Percentiles rank a stretch among this genome's conserved stretches.
phyloP scores from a whole-genome alignment of 2,888 invertebrate genomes.

The Amphiduros pacificus region DNA sequence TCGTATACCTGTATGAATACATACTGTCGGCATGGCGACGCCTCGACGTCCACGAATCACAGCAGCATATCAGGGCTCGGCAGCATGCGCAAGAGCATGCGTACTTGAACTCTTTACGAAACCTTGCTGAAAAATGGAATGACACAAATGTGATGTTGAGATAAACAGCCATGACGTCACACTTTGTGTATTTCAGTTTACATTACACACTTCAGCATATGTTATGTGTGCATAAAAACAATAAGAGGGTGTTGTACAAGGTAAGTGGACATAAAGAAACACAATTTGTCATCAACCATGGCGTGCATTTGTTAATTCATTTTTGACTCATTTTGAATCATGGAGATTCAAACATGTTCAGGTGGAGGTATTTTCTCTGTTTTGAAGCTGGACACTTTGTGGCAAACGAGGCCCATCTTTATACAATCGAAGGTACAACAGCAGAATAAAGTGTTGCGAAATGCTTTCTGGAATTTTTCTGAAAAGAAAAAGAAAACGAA shows the following conservation, averaged over 20 bases:
- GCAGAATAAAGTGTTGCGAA: conserved; percentile 20
- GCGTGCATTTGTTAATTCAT: too few relatives aligned
- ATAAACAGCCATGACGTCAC: too few relatives aligned
- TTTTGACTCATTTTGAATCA: too few relatives aligned
- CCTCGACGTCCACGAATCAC: neutral
- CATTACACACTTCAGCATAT: too few relatives aligned
- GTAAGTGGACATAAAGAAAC: too few relatives aligned
- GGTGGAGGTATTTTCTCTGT: neutral
- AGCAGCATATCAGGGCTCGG: neutral
- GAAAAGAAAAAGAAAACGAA: conserved; percentile 4
- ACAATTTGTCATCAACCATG: too few relatives aligned
- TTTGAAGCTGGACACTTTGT: neutral
- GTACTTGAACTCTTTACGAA: conserved; percentile 29
- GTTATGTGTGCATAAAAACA: too few relatives aligned
- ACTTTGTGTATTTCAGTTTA: too few relatives aligned
- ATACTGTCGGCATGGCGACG: conserved; percentile 10
- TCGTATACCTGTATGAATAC: conserved; percentile 15
- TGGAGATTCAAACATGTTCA: neutral
- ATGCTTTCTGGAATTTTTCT: conserved; percentile 27
- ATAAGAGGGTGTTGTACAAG: too few relatives aligned
- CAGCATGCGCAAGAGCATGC: conserved; percentile 21
- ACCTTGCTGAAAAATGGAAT: conserved; percentile 23
- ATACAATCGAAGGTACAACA: too few relatives aligned
- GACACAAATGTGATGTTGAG: neutral
- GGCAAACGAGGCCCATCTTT: too few relatives aligned